These are phyloP conservation scores for Colletes latitarsis DNA, from an alignment of 1,140 invertebrate genomes.

Conservation along the genomic window DNA sequence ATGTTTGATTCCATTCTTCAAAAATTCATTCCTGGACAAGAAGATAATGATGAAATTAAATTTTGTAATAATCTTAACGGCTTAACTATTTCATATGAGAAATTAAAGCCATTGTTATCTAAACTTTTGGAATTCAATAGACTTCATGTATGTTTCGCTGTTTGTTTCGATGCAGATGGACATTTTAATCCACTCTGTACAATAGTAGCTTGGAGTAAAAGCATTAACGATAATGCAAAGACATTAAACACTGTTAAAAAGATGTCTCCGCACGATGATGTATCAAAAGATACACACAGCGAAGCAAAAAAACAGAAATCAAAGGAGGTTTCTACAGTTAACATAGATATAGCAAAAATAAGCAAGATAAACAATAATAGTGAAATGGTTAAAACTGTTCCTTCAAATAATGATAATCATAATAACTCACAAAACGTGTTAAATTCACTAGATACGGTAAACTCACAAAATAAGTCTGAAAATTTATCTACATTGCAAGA, in stretches of 20 bases:
- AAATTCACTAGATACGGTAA: too few relatives aligned
- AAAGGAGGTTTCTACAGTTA: neutral
- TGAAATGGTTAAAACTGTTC: neutral
- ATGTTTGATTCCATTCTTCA: constrained; percentile 11
- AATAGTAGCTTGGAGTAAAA: constrained; percentile 50
- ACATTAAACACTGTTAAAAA: neutral
- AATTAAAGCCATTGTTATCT: neutral
- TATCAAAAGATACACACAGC: neutral
- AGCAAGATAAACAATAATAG: neutral
- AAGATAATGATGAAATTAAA: neutral
- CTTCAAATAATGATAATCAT: neutral
- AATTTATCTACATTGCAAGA: too few relatives aligned
- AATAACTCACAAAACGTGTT: too few relatives aligned
- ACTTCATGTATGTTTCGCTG: neutral
- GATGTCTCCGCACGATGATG: neutral
- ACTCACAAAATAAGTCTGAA: too few relatives aligned
- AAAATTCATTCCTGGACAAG: neutral
- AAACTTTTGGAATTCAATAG: neutral
- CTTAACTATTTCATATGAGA: constrained; percentile 6
- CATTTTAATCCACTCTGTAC: constrained; percentile 49
- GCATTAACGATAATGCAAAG: constrained; percentile 11
- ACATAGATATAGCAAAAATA: neutral
- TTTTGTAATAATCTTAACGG: constrained; percentile 37
- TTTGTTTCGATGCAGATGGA: constrained; percentile 20
- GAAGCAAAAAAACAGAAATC: too few relatives aligned